Conservation (phyloP, 2,113 vertebrate genomes). For the Holacanthus passer region DNA sequence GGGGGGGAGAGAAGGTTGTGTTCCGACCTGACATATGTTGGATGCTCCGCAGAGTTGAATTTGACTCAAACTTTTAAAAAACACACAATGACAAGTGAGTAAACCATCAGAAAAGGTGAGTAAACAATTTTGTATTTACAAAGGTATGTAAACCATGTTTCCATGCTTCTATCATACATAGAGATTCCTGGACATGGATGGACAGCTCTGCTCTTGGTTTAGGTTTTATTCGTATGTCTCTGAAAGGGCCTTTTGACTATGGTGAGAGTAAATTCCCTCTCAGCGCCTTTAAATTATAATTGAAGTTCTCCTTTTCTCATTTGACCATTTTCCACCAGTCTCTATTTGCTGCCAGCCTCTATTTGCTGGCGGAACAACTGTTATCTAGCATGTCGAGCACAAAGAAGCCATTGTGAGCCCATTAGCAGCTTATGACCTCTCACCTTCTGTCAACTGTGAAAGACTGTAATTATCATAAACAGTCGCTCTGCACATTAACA, state of each 20-base stretch:
- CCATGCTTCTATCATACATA: not conserved
- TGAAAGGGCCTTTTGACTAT: not conserved
- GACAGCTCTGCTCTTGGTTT: not conserved
- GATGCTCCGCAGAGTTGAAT: too few species aligned
- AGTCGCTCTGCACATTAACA: constrained; percentile 48
- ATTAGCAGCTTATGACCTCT: constrained; percentile 63
- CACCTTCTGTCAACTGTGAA: constrained; percentile 60
- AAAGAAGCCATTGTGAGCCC: constrained; percentile 56
- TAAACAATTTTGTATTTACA: too few species aligned
- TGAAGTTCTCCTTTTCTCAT: constrained; percentile 8
- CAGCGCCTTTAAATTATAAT: constrained; percentile 7
- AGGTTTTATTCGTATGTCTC: not conserved
- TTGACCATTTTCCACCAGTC: not conserved
- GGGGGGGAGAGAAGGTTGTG: too few species aligned
- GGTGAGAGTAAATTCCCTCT: not conserved
- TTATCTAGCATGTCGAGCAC: constrained; percentile 26
- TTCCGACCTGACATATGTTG: too few species aligned
- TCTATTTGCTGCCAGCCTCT: constrained; percentile 25
- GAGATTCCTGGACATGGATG: not conserved
- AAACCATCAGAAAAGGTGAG: too few species aligned
- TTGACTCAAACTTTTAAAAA: too few species aligned
- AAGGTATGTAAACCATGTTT: too few species aligned
- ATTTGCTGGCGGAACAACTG: constrained; percentile 36
- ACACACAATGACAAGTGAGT: too few species aligned
- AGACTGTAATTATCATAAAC: constrained; percentile 68